These are phyloP conservation scores for Condylura cristata DNA, from an alignment of 2,113 vertebrate species.

Conservation along the genomic window DNA sequence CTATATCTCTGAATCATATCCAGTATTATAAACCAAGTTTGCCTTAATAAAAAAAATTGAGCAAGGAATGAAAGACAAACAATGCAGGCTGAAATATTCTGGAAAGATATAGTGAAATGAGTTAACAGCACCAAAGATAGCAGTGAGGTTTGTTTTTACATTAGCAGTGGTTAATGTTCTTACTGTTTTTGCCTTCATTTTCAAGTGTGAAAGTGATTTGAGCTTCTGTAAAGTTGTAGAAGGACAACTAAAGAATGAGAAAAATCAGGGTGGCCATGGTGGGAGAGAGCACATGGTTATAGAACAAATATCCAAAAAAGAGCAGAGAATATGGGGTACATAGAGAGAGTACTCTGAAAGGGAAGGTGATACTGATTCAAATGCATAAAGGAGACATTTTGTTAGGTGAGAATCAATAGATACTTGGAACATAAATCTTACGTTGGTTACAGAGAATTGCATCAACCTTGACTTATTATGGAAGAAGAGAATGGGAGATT, in stretches of 20 bases:
- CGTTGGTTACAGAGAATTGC: constrained; percentile 3
- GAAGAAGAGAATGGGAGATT: background rate
- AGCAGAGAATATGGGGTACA: background rate
- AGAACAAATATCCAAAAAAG: background rate
- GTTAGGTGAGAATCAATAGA: background rate
- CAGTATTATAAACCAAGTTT: too few species aligned
- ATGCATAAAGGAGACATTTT: background rate
- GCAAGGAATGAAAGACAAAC: background rate
- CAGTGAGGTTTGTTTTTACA: background rate
- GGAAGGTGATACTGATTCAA: background rate
- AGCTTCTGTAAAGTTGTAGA: background rate
- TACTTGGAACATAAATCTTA: background rate
- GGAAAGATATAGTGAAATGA: background rate
- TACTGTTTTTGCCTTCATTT: background rate
- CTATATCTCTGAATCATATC: too few species aligned
- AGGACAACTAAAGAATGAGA: background rate
- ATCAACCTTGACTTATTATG: background rate
- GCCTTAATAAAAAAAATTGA: background rate
- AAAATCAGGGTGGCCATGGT: background rate
- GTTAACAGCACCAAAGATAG: background rate
- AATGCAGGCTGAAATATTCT: background rate
- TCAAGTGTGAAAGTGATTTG: background rate
- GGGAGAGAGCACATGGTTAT: background rate
- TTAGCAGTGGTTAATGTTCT: background rate
- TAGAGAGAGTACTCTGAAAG: background rate